These are phyloP conservation scores for Cantharis lateralis DNA, from an alignment of 2,888 invertebrate genomes.

Conservation along the genomic window DNA sequence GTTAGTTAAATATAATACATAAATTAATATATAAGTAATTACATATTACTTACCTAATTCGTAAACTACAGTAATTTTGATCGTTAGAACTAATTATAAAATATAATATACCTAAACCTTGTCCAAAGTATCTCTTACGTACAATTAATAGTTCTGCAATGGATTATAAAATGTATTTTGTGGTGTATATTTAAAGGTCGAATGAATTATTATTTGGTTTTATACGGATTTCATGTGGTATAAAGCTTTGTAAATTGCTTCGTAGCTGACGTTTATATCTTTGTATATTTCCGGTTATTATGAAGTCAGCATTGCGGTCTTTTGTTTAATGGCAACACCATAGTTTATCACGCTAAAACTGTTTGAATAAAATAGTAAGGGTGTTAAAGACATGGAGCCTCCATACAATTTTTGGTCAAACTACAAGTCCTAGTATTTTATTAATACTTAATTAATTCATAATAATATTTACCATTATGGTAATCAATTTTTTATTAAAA, in stretches of 20 bases:
- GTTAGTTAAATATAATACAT: background rate
- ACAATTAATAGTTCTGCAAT: conserved; percentile 12
- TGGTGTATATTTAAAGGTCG: conserved; percentile 24
- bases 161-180: conserved; percentile 17
- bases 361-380: conserved; percentile 4
- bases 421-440: background rate
- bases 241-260: conserved; percentile 32
- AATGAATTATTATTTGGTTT: conserved; percentile 27
- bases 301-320: conserved; percentile 34
- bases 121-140: background rate
- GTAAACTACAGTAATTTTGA: background rate
- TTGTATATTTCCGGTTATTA: conserved; percentile 37
- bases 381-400: background rate
- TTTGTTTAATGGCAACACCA: conserved; percentile 30
- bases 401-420: no score
- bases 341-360: conserved; percentile 33
- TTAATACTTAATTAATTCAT: no score
- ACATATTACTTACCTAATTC: background rate
- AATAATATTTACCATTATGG: no score
- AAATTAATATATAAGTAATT: background rate
- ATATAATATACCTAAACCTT: background rate
- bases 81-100: background rate
- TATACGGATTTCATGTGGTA: conserved; percentile 25
- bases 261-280: conserved; percentile 35
- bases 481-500: no score